Evolutionary conservation across 2,888 invertebrate species (phyloP), one percentile per base, ranked within the genome.

Genomic region (Stomorhina lunata): DNA sequence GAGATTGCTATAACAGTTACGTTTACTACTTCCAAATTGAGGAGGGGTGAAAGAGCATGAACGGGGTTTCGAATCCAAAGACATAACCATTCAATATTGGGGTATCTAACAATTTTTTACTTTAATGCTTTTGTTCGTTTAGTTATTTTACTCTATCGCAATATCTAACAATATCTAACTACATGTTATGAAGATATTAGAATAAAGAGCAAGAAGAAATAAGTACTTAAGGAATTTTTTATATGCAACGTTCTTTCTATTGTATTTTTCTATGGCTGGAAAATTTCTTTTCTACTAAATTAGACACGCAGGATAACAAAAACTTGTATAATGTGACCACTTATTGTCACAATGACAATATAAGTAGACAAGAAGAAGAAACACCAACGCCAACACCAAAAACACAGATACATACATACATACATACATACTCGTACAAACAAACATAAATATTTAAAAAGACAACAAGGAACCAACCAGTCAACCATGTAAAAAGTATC

Each of bases 301-400:
- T 81, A 81, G 73, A 69, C 57, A 78, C 77, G 53, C 73, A 81
- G 63, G 68, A 68, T 81, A 48, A 69, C 25, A 71, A 73, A 69
- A 65, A 45, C 55, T 68, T 68, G 37, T 55, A 55, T 68, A 68
- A 72, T 81, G 53, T 68, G 72, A 29, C 59, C 72, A 78, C 55
- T 78, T 78, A 73, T 43, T 55, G 72, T 73, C 10, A 34, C 65
- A 69, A 69, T 65, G 61, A 65, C 57, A 69, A 63, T 32, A 63
- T 25, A 48, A 17, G 20, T 32, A 43, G 53, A 59, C 59, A 29
- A 37, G 37, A 55, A 32, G 10, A 6, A 63, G 17, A 66, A 25
- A 63, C 15, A 17, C n/a, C 15, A 55, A 17, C 27, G n/a, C 27
- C 25, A 50, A 27, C 27, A n/a, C 29, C 9, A 10, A 53, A 15